Evolutionary conservation across 2,888 invertebrate genomes (phyloP).

Genomic region (Lordiphosa fenestrarum): DNA sequence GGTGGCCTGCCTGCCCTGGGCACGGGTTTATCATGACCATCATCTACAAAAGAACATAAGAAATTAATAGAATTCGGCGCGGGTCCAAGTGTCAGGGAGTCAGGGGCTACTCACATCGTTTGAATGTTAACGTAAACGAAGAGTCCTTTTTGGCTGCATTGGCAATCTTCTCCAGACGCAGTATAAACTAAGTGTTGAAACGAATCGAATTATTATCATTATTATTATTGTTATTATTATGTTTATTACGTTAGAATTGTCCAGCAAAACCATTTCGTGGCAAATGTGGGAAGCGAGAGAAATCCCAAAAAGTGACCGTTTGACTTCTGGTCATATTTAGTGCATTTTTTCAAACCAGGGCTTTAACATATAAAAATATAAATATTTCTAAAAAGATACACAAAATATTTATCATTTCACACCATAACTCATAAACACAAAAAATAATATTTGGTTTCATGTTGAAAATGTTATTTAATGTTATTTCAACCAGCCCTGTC

Average conservation of each 20-base stretch:
- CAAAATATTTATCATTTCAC: too few species aligned
- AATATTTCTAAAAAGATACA: too few species aligned
- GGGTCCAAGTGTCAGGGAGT: background rate
- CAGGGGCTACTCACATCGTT: conserved; percentile 88
- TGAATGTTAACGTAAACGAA: conserved; percentile 93
- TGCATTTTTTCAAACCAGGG: conserved; percentile 5
- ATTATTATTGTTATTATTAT: conserved; percentile 8
- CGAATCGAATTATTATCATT: conserved; percentile 12
- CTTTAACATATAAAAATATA: background rate
- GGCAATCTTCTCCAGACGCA: conserved; percentile 83
- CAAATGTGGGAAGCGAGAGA: conserved; percentile 32
- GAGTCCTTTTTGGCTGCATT: conserved; percentile 90
- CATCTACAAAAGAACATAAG: conserved; percentile 82
- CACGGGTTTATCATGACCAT: conserved; percentile 88
- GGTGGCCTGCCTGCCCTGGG: conserved; percentile 86
- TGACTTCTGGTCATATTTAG: conserved; percentile 20
- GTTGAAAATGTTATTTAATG: background rate
- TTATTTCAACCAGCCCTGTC: background rate
- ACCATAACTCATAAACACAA: too few species aligned
- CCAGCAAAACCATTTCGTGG: conserved; percentile 79
- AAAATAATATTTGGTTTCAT: too few species aligned
- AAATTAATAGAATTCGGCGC: background rate
- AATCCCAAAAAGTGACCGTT: conserved; percentile 16
- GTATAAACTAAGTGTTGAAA: conserved; percentile 71
- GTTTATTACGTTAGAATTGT: conserved; percentile 78